phyloP scores from a whole-genome alignment of 2,888 invertebrate species.

The Petrolisthes manimaculis region DNA sequence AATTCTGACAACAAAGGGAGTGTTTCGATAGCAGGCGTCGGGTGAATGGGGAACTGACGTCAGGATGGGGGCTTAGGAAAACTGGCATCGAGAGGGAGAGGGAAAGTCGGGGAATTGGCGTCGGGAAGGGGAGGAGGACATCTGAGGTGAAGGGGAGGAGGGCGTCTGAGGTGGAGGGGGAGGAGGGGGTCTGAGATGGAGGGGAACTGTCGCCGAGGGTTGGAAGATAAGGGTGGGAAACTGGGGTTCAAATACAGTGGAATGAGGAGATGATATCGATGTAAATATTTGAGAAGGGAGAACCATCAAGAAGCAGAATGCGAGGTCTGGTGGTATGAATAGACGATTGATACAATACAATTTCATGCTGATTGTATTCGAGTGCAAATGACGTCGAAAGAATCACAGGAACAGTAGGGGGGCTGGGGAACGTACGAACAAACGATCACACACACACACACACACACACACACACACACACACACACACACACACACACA shows the following conservation, averaged over 20 bases:
- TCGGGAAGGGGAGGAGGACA: not conserved
- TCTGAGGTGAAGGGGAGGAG: not conserved
- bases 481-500: too few species aligned
- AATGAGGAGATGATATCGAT: too few species aligned
- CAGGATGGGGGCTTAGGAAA: too few species aligned
- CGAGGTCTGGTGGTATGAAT: not conserved
- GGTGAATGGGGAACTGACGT: constrained; percentile 22
- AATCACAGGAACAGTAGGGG: not conserved
- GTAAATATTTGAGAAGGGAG: not conserved
- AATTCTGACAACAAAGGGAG: too few species aligned
- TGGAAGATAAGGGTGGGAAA: too few species aligned
- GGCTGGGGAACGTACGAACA: too few species aligned
- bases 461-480: too few species aligned
- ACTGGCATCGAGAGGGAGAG: not conserved
- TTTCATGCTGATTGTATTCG: not conserved
- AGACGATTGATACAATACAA: constrained; percentile 1
- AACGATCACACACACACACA: too few species aligned
- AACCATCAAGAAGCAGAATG: not conserved
- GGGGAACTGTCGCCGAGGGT: too few species aligned
- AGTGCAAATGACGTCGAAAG: not conserved
- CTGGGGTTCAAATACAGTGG: too few species aligned
- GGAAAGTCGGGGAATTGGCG: not conserved
- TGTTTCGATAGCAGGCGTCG: constrained; percentile 20
- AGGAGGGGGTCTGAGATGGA: constrained; percentile 11
- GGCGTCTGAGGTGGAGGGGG: not conserved